phyloP scores from a whole-genome alignment of 2,113 vertebrate species.

The Neolamprologus variostigma region DNA sequence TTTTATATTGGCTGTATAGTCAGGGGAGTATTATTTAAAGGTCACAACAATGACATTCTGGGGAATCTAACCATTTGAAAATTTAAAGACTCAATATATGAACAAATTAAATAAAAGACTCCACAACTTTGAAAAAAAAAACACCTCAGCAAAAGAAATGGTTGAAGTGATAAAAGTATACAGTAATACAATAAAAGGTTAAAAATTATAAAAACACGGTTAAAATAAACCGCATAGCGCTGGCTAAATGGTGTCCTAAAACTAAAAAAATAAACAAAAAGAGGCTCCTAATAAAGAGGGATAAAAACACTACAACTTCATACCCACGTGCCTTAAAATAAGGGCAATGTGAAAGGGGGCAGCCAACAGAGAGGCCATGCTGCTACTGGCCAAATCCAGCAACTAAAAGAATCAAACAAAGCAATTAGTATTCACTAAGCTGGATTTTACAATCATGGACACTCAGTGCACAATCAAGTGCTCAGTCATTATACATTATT shows the following conservation, averaged over 20 bases:
- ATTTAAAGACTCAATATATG: not conserved
- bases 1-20: not conserved
- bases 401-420: not conserved
- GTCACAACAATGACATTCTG: not conserved
- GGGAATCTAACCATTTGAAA: not conserved
- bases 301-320: not conserved
- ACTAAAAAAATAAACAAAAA: not conserved
- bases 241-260: not conserved
- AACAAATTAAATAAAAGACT: not conserved
- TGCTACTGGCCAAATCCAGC: not conserved
- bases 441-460: not conserved
- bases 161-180: not conserved
- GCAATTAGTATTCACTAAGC: not conserved
- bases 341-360: not conserved
- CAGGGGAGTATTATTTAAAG: not conserved
- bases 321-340: not conserved
- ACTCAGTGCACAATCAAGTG: not conserved
- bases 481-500: not conserved
- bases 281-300: not conserved
- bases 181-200: not conserved
- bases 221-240: rapidly evolving
- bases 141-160: not conserved
- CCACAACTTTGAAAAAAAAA: not conserved
- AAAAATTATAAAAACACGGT: not conserved
- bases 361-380: not conserved